phyloP scores from a whole-genome alignment of 92 coral and sea anemone genomes.

The Porites divaricata region DNA sequence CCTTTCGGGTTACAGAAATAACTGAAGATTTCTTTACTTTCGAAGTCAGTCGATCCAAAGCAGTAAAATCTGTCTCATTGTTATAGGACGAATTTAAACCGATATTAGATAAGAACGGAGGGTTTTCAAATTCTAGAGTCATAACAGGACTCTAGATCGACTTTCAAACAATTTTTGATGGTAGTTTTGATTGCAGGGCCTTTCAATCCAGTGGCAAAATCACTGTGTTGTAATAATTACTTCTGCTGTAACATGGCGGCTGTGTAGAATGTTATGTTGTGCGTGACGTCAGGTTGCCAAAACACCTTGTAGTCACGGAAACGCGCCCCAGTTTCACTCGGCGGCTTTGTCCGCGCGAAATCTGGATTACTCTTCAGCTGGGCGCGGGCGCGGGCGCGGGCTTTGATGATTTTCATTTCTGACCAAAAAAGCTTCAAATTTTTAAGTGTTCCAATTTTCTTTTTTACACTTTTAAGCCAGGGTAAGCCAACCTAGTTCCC shows the following conservation, averaged over 20 bases:
- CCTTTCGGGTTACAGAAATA: constrained; percentile 54
- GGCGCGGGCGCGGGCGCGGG: too few species aligned
- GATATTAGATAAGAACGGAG: constrained; percentile 66
- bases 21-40: constrained; percentile 62
- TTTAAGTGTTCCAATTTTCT: too few species aligned
- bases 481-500: too few species aligned
- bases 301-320: constrained; percentile 82
- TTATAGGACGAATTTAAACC: constrained; percentile 65
- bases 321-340: constrained; percentile 34
- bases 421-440: too few species aligned
- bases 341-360: not conserved
- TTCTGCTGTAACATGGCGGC: constrained; percentile 60
- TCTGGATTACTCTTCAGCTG: not conserved
- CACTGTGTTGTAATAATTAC: constrained; percentile 1
- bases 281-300: constrained; percentile 91
- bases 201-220: constrained; percentile 13
- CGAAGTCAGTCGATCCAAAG: constrained; percentile 60
- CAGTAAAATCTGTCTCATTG: constrained; percentile 46
- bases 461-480: too few species aligned
- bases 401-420: too few species aligned
- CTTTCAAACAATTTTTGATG: not conserved
- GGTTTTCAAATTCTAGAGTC: constrained; percentile 90
- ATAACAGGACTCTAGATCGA: constrained; percentile 74
- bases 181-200: constrained; percentile 14
- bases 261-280: constrained; percentile 38